Evolutionary conservation across 2,113 vertebrate genomes (phyloP), one percentile per base, ranked within the genome.

Genomic region (Pachyramphus minor): DNA sequence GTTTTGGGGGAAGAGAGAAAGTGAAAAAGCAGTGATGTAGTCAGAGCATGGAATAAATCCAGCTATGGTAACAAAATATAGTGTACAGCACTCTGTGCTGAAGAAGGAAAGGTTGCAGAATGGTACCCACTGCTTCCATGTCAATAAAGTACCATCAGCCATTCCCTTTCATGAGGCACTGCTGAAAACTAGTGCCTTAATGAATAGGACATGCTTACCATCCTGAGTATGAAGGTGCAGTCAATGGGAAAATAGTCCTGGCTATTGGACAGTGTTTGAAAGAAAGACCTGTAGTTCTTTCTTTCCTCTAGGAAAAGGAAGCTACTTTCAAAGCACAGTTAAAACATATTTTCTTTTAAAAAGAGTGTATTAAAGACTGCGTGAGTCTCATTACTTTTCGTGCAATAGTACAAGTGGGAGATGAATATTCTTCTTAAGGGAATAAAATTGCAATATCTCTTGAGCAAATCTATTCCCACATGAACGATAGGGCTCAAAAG

Each of bases 1-100:
- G 94, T 92, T 95, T 88, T 92, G 88, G 88, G 82, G 95, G 94
- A 94, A 95, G 88, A 82, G 88, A 86, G 79, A 92, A 92, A 85
- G 75, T 66, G 13, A 73, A 92, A 93, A 87, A 86, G 49, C 49
- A 62, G 62, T 44, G 78, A 89, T 85, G 85, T 80, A 89, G 58
- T 91, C 89, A 85, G 89, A 93, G 27, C 63, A 35, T 93, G 93
- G 81, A 58, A 84, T 66, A 80, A 85, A 69, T 69, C 81, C 84
- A 93, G 66, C 58, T 62, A 73, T 4, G 6, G 78, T 92, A 87
- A 84, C 35, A 89, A 93, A 96, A 76, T 49, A 39, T 5, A 73
- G 31, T 4, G 17, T 66, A 19, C 24, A 85, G 49, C 69, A 87
- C 31, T 33, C 81, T 69, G 53, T 73, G 71, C 58, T 60, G 59